Base-by-base conservation (phyloP, 2,113 vertebrate genomes). In the Enhydra lutris region DNA sequence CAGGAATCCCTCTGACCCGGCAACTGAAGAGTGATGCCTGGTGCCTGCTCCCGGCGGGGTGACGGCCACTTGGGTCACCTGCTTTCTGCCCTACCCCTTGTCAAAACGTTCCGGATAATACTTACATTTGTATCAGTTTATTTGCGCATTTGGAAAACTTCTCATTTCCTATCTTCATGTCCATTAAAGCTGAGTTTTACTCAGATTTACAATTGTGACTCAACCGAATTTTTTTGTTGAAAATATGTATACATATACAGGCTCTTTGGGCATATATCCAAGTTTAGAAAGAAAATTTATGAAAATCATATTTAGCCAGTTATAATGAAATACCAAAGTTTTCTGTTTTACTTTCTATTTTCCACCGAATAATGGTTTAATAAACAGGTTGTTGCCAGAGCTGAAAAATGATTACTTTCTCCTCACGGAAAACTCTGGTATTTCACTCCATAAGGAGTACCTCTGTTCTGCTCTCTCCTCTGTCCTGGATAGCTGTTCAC, bases 231-330 rank as follows among this genome's bases (percentile, higher is more conserved):
- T 36, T 57, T 69, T 55, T 52, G 18, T 59, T 83, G 52, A 86
- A 79, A 84, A 50, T 65, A 47, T 1, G 6, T 79, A 11, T 39
- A 87, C 8, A 36, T 36, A 36, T 36, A 36, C n/a, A 69, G 67
- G 29, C 47, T 89, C 34, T 78, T 52, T 82, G 55, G 34, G 65
- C n/a, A 73, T 11, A 18, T n/a, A 50, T 13, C 82, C 78, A 45
- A 29, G 20, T 86, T 81, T 63, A 91, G 83, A 93, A 95, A 86
- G 29, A 34, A 55, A 29, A 63, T 89, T 39, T 57, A 26, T 45
- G 67, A 24, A 89, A 71, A 29, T 93, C 86, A 7, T 21, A 50
- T 65, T 76, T 76, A 59, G 39, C 71, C 55, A 8, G 21, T 50
- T 42, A 71, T 36, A 76, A 18, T n/a, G 34, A 78, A 83, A 94